Conservation (phyloP, 2,113 vertebrate genomes). For the Rhinoderma darwinii region DNA sequence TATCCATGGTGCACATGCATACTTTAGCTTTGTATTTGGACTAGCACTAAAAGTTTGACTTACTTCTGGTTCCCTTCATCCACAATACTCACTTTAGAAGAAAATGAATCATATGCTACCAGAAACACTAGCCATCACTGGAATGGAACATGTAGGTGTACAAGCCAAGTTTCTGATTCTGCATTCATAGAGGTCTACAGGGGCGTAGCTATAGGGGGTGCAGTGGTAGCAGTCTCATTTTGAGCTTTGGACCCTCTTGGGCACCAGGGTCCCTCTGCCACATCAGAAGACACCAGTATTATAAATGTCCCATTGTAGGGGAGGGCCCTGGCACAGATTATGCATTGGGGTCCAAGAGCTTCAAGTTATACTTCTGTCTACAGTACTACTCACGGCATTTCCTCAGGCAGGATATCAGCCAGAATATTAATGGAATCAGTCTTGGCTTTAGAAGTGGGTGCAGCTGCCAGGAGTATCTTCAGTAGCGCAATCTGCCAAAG, state of each 20-base stretch:
- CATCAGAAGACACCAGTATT: too few species aligned
- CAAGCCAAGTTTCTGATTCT: not conserved
- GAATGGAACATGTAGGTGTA: not conserved
- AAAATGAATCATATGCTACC: not conserved
- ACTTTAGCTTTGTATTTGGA: not conserved
- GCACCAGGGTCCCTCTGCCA: too few species aligned
- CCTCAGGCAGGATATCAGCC: conserved; percentile 93
- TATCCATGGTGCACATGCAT: too few species aligned
- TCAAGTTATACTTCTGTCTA: too few species aligned
- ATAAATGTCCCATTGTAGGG: too few species aligned
- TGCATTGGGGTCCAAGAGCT: too few species aligned
- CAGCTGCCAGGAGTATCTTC: conserved; percentile 95
- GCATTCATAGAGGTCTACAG: too few species aligned
- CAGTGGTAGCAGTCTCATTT: too few species aligned
- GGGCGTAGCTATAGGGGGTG: too few species aligned
- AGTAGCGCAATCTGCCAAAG: conserved; percentile 87
- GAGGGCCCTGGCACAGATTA: too few species aligned
- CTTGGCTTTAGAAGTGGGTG: conserved; percentile 98
- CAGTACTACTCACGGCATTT: conserved; percentile 92
- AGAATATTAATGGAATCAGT: conserved; percentile 98
- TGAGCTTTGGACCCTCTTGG: too few species aligned
- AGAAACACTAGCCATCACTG: not conserved
- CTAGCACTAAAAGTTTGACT: not conserved
- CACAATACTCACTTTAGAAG: too few species aligned
- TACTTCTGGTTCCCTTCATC: not conserved